These are phyloP conservation scores for Tautogolabrus adspersus DNA, from an alignment of 2,113 vertebrate species.

Conservation along the genomic window DNA sequence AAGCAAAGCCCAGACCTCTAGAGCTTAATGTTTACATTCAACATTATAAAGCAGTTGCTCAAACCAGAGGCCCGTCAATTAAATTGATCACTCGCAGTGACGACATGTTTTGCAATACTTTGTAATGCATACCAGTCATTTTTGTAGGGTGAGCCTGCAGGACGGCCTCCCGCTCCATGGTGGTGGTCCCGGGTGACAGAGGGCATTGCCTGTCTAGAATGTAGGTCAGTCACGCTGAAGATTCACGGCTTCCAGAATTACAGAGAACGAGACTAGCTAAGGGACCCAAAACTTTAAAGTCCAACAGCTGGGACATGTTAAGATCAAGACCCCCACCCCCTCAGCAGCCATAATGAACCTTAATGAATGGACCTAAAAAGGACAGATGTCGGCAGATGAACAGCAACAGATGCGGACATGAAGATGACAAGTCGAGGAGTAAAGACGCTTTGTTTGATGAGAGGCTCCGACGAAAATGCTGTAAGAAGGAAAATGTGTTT, in stretches of 20 bases:
- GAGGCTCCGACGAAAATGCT: not conserved
- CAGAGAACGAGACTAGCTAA: conserved; percentile 33
- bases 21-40: conserved; percentile 37
- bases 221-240: conserved; percentile 56
- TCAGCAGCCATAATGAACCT: conserved; percentile 36
- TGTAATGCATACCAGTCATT: conserved; percentile 37
- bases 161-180: not conserved
- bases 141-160: not conserved
- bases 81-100: conserved; percentile 36
- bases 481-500: conserved; percentile 34
- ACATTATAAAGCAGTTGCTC: conserved; percentile 31
- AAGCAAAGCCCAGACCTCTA: conserved; percentile 39
- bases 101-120: conserved; percentile 41
- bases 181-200: conserved; percentile 44
- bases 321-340: conserved; percentile 31
- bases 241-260: conserved; percentile 65
- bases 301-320: conserved; percentile 67
- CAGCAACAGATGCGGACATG: conserved; percentile 11
- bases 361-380: conserved; percentile 49
- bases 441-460: conserved; percentile 29
- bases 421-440: conserved; percentile 33
- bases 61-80: conserved; percentile 42
- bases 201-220: conserved; percentile 47
- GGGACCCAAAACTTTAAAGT: conserved; percentile 26
- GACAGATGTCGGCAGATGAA: conserved; percentile 29